Conservation (phyloP, 2,888 invertebrate genomes). For the Sarcophaga variegata region DNA sequence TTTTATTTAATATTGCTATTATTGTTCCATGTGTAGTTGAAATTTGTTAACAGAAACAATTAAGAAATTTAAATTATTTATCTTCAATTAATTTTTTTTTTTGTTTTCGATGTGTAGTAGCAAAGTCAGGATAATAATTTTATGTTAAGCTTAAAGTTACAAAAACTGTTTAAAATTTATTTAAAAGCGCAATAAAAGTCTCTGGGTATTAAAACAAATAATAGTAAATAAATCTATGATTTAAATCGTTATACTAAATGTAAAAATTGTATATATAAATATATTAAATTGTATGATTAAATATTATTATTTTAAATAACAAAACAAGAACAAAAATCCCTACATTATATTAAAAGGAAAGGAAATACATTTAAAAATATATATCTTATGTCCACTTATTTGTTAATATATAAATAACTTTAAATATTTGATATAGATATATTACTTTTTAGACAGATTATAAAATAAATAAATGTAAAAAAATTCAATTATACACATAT, state of each 20-base stretch:
- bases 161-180: no score
- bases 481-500: slow-evolving; percentile 41
- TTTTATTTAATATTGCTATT: no score
- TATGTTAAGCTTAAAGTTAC: no score
- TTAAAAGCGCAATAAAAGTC: no score
- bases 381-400: slow-evolving; percentile 26
- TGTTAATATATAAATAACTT: slow-evolving; percentile 26
- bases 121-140: no score
- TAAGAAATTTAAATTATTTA: no score
- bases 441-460: slow-evolving; percentile 17
- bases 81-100: no score
- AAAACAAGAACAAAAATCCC: slow-evolving; percentile 48
- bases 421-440: slow-evolving; percentile 37
- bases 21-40: no score
- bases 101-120: no score
- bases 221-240: slow-evolving; percentile 3
- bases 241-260: slow-evolving; percentile 26
- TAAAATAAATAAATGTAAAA: slow-evolving; percentile 38
- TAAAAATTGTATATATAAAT: slow-evolving; percentile 46
- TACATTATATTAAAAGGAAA: slow-evolving; percentile 32
- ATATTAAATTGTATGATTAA: background rate
- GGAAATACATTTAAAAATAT: slow-evolving; percentile 16
- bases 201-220: no score
- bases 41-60: no score
- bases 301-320: background rate